Conservation (phyloP, 1,140 invertebrate species). For the Camponotus pennsylvanicus region DNA sequence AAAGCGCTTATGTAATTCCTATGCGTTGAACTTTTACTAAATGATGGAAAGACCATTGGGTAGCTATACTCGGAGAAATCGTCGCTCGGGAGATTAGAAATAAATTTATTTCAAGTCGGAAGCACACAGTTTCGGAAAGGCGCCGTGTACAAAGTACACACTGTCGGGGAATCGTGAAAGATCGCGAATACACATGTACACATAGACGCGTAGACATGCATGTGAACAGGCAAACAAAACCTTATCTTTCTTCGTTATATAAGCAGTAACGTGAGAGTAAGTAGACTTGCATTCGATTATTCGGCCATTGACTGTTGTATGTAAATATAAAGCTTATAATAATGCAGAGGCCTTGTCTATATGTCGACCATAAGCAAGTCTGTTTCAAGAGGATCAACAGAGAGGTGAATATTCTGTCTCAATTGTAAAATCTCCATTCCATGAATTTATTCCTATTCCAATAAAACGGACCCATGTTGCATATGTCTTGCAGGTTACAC, state of each 20-base stretch:
- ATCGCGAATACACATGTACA: background rate
- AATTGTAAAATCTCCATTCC: too few species aligned
- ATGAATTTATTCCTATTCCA: too few species aligned
- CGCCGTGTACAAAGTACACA: background rate
- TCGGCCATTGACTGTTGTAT: background rate
- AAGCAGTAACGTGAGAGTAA: constrained; percentile 8
- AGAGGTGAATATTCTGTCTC: too few species aligned
- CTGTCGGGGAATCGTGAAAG: background rate
- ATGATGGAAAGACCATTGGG: constrained; percentile 36
- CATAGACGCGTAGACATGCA: background rate
- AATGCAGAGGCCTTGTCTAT: too few species aligned
- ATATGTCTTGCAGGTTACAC: too few species aligned
- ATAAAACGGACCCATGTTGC: too few species aligned
- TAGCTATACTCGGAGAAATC: constrained; percentile 44
- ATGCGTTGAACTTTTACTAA: constrained; percentile 43
- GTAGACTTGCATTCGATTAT: constrained; percentile 6
- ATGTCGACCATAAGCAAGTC: too few species aligned
- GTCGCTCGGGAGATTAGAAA: constrained; percentile 3
- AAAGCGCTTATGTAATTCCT: constrained; percentile 41
- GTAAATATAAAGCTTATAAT: too few species aligned
- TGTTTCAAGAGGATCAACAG: too few species aligned
- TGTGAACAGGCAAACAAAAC: background rate
- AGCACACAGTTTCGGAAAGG: background rate
- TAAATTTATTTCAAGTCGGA: constrained; percentile 49
- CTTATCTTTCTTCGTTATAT: background rate